Base-by-base conservation (phyloP, 2,888 invertebrate species). In the Alviniconcha strummeri region DNA sequence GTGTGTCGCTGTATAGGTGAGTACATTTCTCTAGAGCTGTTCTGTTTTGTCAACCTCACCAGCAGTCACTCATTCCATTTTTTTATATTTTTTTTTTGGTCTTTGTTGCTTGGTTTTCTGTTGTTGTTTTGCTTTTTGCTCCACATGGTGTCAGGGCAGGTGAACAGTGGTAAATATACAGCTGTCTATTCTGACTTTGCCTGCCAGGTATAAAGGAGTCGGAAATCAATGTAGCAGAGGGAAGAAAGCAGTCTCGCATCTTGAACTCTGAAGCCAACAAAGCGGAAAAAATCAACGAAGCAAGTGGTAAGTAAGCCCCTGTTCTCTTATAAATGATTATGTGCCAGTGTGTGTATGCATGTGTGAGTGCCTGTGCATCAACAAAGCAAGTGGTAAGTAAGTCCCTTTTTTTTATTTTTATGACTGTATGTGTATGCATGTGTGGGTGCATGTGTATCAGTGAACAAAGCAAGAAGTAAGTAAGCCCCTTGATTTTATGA, bases 141-240 rank as follows among this genome's bases (percentile, higher is more conserved):
- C 36, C 36, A 36, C 36, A 36, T 36, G 36, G 36, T 36, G 36
- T 36, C 36, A 0, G 0, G 36, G 36, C 36, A 36, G 36, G 36
- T 36, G 36, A 36, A 36, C 36, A 36, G 36, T 36, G 36, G 36
- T 36, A 36, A 36, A 36, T 36, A 36, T 36, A 36, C 36, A 36
- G 3, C 36, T 36, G 36, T 36, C 36, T 3, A 36, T 36, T 36
- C 3, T 36, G 36, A 36, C 36, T 36, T 36, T 36, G 36, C 36
- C 36, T 36, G 36, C 52, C 87, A 94, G 95, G 95, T 89, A 88
- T 94, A 4, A 91, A 95, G 80, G 94, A 95, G 86, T 94, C 95
- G 5, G 98, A 99, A 87, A 98, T 99, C 84, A 99, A 99, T 94
- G 97, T 98, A 8, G 99, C 99, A 0, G 98, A 99, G 94, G 99